Conservation (phyloP, 2,888 invertebrate species). For the Sphecodes monilicornis region DNA sequence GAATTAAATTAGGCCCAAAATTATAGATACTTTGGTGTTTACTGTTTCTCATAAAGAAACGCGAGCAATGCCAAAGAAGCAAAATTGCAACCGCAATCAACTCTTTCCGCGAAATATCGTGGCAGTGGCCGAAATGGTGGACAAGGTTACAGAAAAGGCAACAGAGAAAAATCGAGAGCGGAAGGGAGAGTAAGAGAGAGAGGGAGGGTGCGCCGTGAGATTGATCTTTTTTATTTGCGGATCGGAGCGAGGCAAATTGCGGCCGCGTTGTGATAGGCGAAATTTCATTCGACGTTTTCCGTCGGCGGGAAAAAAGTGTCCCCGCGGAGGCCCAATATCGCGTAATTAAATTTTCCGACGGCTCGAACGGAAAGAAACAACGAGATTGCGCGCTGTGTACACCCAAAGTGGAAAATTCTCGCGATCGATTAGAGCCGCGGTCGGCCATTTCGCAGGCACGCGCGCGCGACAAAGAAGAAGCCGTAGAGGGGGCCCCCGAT, state of each 20-base stretch:
- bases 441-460: constrained; percentile 53
- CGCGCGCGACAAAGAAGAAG: constrained; percentile 38
- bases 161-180: not conserved
- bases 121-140: not conserved
- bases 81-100: not conserved
- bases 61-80: not conserved
- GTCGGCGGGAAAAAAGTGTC: constrained; percentile 25
- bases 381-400: constrained; percentile 39
- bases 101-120: not conserved
- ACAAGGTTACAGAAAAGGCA: not conserved
- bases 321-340: constrained; percentile 51
- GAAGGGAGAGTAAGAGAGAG: not conserved
- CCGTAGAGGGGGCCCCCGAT: constrained; percentile 50
- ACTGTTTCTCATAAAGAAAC: not conserved
- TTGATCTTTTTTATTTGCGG: constrained; percentile 19
- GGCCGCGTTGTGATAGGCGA: constrained; percentile 21
- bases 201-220: not conserved
- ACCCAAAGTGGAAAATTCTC: constrained; percentile 50
- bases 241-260: constrained; percentile 29
- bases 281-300: constrained; percentile 47
- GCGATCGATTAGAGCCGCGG: constrained; percentile 61
- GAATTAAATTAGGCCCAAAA: not conserved
- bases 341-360: constrained; percentile 59
- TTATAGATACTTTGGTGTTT: not conserved
- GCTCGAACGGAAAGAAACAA: constrained; percentile 39